These are phyloP conservation scores for Koerneria pararmatus DNA, from an alignment of 2,888 invertebrate species.

Conservation along the genomic window DNA sequence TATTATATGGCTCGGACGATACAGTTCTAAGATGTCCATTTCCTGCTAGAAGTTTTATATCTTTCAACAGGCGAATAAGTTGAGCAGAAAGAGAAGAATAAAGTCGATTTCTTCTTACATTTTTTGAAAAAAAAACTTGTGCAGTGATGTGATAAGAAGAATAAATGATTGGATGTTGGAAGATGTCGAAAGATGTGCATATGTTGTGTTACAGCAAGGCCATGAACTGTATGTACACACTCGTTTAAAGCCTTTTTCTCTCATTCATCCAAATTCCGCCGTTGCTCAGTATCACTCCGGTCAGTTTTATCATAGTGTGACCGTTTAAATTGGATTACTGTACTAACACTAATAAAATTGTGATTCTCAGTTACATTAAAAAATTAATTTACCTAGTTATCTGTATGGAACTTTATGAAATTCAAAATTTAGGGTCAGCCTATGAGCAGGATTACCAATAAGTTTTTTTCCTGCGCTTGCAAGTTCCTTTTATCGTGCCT, in stretches of 20 bases:
- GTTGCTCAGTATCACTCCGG: slow-evolving; percentile 45
- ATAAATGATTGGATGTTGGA: neutral
- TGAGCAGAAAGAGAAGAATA: neutral
- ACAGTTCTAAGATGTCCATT: neutral
- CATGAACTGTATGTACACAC: slow-evolving; percentile 54
- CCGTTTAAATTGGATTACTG: too few relatives aligned
- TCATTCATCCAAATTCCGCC: slow-evolving; percentile 52
- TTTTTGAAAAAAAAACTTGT: neutral
- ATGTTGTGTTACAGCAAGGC: slow-evolving; percentile 42
- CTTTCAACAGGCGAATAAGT: slow-evolving; percentile 12
- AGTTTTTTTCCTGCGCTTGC: too few relatives aligned
- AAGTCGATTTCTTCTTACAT: too few relatives aligned
- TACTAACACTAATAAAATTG: too few relatives aligned
- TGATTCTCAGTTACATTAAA: too few relatives aligned
- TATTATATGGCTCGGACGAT: too few relatives aligned
- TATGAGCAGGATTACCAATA: too few relatives aligned
- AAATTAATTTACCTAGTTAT: too few relatives aligned
- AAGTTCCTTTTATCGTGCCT: too few relatives aligned
- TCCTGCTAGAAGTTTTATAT: neutral
- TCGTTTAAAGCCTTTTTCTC: slow-evolving; percentile 45
- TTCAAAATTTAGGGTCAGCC: too few relatives aligned
- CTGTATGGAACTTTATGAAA: too few relatives aligned
- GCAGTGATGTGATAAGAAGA: neutral
- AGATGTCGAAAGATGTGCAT: slow-evolving; percentile 23
- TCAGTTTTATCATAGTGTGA: slow-evolving; percentile 22